Base-by-base conservation (phyloP, 2,113 vertebrate species). In the Edolisoma coerulescens region DNA sequence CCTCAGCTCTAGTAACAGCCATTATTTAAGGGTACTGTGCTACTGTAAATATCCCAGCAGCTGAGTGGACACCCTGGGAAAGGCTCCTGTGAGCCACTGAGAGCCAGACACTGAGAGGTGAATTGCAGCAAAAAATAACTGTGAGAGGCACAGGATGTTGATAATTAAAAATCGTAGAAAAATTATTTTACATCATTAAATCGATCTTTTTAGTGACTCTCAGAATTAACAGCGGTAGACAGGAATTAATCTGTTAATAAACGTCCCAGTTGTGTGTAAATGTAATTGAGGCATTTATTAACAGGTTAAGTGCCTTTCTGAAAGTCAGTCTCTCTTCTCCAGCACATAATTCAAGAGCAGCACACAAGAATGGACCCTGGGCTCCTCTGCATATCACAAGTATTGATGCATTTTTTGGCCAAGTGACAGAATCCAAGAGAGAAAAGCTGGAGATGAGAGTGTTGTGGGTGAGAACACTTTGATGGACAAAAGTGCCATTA, bases 341-440 rank as follows among this genome's bases (percentile, higher is more conserved):
- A 59, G 22, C 41, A 9, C 45, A 35, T 17, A 60, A 90, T 41
- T 61, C 65, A 79, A 49, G 64, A 64, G 9, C 6, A 69, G 57
- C 37, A 33, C 39, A 37, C 13, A 52, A 32, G 60, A 87, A 75
- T 10, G 44, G 53, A 81, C 57, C 53, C 41, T 2, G 6, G 77
- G n/a, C 70, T 84, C 78, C 13, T 73, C 39, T 82, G 54, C n/a
- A 5, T 17, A 57, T 49, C 57, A n/a, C 65, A 64, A 53, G 22
- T 7, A 60, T 57, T 89, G 93, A 91, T 94, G 91, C 41, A 76
- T 79, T 89, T 87, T 81, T 87, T 94, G 91, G 89, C 95, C 85
- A 49, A 50, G 61, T 54, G 84, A 93, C 89, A 95, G 77, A 94
- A 61, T 54, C 65, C 67, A n/a, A 81, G 53, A 45, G 80, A 64